phyloP scores from a whole-genome alignment of 2,888 invertebrate genomes.

The Diogma glabrata region DNA sequence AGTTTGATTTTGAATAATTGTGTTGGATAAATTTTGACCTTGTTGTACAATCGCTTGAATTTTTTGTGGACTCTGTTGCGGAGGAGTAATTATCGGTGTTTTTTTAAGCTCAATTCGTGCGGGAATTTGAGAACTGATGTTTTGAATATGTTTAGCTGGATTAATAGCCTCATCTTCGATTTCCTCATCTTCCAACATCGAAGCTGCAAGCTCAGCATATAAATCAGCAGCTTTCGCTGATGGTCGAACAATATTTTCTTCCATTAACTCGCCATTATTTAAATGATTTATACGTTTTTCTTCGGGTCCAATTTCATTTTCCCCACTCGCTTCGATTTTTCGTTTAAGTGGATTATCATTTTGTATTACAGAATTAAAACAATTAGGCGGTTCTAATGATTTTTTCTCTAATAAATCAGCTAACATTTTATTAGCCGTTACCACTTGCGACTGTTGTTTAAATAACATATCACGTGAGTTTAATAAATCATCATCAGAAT shows the following conservation, averaged over 20 bases:
- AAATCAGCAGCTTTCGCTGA: constrained; percentile 77
- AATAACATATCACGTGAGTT: constrained; percentile 39
- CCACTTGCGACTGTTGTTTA: constrained; percentile 26
- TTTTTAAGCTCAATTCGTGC: constrained; percentile 24
- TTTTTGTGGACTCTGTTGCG: neutral
- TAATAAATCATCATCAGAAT: constrained; percentile 46
- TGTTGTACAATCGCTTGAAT: constrained; percentile 3
- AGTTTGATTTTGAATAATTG: constrained; percentile 21
- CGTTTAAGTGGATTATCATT: constrained; percentile 18
- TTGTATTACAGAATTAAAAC: constrained; percentile 5
- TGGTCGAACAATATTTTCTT: constrained; percentile 29
- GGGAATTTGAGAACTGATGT: neutral
- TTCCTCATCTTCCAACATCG: constrained; percentile 73
- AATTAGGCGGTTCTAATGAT: constrained; percentile 38
- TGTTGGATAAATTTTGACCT: no score
- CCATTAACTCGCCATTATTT: constrained; percentile 40
- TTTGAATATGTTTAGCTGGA: neutral
- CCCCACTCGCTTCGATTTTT: constrained; percentile 20
- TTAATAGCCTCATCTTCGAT: constrained; percentile 27
- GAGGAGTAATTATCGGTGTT: constrained; percentile 11
- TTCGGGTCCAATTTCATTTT: constrained; percentile 37
- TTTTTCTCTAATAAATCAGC: constrained; percentile 76
- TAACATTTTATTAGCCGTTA: constrained; percentile 56
- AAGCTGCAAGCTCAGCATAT: constrained; percentile 75
- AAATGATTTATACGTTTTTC: constrained; percentile 38